Percentiles rank a stretch among this genome's conserved stretches.
phyloP scores from a whole-genome alignment of 1,140 invertebrate genomes.

The Maniola jurtina region DNA sequence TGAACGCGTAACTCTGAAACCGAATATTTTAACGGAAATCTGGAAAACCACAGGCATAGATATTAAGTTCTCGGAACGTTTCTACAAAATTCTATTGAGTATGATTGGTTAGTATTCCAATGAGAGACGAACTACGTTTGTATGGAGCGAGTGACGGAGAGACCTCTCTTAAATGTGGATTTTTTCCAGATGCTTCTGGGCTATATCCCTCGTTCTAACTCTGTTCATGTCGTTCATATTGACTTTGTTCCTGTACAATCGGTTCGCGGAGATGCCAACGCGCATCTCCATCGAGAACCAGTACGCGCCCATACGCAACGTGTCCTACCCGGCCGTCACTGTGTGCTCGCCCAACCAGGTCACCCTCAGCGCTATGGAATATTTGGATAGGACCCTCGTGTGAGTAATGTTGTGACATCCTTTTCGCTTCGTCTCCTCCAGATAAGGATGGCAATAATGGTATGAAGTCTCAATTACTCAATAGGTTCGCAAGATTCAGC shows the following conservation, averaged over 20 bases:
- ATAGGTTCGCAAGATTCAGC: too few species aligned
- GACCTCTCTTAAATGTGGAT: background rate
- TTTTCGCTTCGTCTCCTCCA: background rate
- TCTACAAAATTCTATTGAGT: too few species aligned
- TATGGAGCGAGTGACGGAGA: too few species aligned
- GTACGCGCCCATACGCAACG: constrained; percentile 41
- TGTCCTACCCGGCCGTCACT: constrained; percentile 55
- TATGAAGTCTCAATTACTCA: too few species aligned
- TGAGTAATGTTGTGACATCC: constrained; percentile 33
- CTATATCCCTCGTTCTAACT: constrained; percentile 31
- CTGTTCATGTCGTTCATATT: constrained; percentile 36
- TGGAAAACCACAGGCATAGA: too few species aligned
- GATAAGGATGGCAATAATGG: too few species aligned
- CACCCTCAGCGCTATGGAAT: constrained; percentile 41
- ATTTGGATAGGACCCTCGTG: constrained; percentile 58
- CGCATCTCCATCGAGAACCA: constrained; percentile 65
- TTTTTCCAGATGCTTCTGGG: constrained; percentile 56
- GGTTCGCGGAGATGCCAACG: constrained; percentile 60
- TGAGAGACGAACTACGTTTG: too few species aligned
- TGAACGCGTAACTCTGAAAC: too few species aligned
- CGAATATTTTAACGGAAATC: too few species aligned
- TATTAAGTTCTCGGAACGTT: too few species aligned
- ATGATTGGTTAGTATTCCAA: too few species aligned
- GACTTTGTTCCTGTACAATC: constrained; percentile 42
- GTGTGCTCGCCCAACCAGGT: constrained; percentile 65